phyloP scores from a whole-genome alignment of 2,797 vertebrate genomes.

The Adelosebastes latens region DNA sequence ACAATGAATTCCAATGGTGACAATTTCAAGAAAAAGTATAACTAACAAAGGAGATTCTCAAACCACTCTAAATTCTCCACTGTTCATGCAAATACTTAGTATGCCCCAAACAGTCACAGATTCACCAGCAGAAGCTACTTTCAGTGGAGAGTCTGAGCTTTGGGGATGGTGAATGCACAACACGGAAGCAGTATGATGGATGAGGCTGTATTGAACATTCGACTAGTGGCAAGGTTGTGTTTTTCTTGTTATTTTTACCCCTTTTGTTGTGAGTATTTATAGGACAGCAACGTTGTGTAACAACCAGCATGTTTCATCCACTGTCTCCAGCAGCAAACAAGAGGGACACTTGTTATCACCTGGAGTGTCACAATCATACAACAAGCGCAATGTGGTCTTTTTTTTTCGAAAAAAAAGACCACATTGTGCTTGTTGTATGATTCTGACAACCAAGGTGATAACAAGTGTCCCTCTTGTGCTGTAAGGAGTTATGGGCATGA shows the following conservation, averaged over 20 bases:
- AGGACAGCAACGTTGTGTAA: slow-evolving; percentile 14
- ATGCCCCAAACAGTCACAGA: not conserved
- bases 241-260: slow-evolving; percentile 8
- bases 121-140: not conserved
- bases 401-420: not conserved
- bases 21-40: not conserved
- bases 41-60: not conserved
- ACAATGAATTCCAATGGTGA: not conserved
- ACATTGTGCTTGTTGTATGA: not conserved
- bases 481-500: not conserved
- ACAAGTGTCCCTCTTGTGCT: slow-evolving; percentile 1
- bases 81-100: not conserved
- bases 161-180: not conserved
- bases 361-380: not conserved
- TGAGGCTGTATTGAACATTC: slow-evolving; percentile 7
- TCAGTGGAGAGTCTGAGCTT: not conserved
- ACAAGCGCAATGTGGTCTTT: not conserved
- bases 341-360: slow-evolving; percentile 25
- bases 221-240: slow-evolving; percentile 35
- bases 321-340: slow-evolving; percentile 10
- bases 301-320: slow-evolving; percentile 30
- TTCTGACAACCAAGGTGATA: slow-evolving; percentile 2
- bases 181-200: slow-evolving; percentile 26
- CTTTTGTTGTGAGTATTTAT: slow-evolving; percentile 34
- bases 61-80: not conserved